A percentile compares a stretch with the other conserved stretches of the same genome.
Evolutionary conservation across 2,888 invertebrate species (phyloP).

Genomic region (Ochropleura plecta): DNA sequence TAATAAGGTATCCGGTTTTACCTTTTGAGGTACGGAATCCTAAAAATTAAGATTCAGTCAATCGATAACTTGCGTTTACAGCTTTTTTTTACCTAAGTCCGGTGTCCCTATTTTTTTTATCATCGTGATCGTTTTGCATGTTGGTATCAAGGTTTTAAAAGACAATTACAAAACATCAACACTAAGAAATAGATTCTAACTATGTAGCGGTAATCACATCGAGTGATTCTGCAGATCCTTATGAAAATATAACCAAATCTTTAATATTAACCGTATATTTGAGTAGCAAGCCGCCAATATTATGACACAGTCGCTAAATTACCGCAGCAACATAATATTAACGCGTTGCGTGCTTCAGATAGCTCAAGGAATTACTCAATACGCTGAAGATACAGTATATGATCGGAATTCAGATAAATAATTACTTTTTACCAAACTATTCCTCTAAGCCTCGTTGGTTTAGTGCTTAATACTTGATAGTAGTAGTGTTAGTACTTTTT

Average conservation of each 20-base stretch:
- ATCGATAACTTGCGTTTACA: no score
- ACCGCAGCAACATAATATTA: conserved; percentile 63
- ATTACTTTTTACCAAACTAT: not conserved
- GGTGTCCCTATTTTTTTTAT: not conserved
- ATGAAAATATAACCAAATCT: conserved; percentile 12
- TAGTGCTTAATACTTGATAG: no score
- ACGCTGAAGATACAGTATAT: conserved; percentile 50
- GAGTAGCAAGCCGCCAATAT: conserved; percentile 55
- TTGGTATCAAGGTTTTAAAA: not conserved
- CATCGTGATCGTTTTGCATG: no score
- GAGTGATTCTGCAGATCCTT: not conserved
- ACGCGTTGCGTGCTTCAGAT: conserved; percentile 64
- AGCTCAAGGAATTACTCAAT: conserved; percentile 64
- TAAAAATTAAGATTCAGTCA: no score
- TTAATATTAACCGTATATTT: conserved; percentile 33
- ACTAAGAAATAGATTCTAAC: not conserved
- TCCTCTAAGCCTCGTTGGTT: no score
- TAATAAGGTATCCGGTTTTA: no score
- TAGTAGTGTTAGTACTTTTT: no score
- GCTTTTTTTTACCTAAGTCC: not conserved
- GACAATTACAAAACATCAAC: not conserved
- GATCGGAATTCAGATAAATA: conserved; percentile 28
- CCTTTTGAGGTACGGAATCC: no score
- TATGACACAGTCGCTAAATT: conserved; percentile 63
- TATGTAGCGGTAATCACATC: not conserved